Percentiles rank a stretch among this genome's conserved stretches.
Conservation (phyloP, 2,888 invertebrate genomes). For the Zygogramma bicolorata region DNA sequence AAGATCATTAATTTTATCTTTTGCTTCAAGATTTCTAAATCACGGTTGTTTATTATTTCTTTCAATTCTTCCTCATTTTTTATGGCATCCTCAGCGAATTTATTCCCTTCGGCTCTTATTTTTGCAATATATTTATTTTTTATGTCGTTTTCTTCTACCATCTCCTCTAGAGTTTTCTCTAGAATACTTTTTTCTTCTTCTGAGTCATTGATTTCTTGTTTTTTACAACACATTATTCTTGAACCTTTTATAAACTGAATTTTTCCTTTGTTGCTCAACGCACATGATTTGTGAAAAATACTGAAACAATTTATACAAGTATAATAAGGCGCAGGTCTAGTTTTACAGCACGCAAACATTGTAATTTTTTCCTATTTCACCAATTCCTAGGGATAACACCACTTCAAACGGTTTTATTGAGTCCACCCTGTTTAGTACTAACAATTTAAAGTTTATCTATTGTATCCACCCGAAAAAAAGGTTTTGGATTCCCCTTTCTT, state of each 20-base stretch:
- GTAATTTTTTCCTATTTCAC: no score
- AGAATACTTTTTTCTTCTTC: not conserved
- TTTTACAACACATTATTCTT: not conserved
- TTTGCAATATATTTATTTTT: not conserved
- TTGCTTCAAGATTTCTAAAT: not conserved
- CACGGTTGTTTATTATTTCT: not conserved
- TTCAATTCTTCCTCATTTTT: not conserved
- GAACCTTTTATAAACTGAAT: not conserved
- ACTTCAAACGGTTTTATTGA: no score
- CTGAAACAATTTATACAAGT: not conserved
- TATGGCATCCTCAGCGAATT: not conserved
- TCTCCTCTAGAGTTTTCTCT: not conserved
- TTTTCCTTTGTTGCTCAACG: not conserved
- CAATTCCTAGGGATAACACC: no score
- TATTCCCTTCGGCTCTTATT: not conserved
- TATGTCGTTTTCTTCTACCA: not conserved
- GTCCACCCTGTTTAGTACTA: no score
- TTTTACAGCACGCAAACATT: no score
- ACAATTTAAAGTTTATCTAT: no score
- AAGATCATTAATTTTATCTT: not conserved
- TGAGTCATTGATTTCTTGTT: not conserved
- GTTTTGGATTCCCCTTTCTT: no score
- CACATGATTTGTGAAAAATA: not conserved
- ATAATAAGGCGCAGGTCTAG: no score
- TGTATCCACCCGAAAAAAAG: no score